Percentiles rank a stretch among this genome's conserved stretches.
Conservation (phyloP, 2,888 invertebrate genomes). For the Marronus borbonicus region DNA sequence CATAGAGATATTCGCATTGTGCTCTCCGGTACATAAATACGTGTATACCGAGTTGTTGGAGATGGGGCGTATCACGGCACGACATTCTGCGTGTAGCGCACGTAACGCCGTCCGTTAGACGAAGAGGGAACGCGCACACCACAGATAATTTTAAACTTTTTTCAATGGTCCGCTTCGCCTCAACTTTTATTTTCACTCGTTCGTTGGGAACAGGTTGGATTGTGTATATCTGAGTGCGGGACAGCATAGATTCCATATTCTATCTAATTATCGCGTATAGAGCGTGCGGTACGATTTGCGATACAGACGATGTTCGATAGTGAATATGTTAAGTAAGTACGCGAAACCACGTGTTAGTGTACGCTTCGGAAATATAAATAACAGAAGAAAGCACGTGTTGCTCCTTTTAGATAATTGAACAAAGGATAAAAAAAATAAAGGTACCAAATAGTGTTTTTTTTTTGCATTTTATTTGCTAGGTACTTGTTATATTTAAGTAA, state of each 20-base stretch:
- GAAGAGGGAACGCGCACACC: slow-evolving; percentile 7
- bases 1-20: not conserved
- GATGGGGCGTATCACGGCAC: slow-evolving; percentile 5
- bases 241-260: not conserved
- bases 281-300: not conserved
- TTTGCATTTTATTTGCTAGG: no score
- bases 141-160: slow-evolving; percentile 37
- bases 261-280: not conserved
- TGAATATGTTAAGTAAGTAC: not conserved
- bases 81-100: not conserved
- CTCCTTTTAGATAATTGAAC: not conserved
- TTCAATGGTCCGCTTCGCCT: slow-evolving; percentile 17
- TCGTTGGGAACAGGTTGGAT: slow-evolving; percentile 17
- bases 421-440: not conserved
- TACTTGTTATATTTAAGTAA: no score
- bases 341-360: slow-evolving; percentile 14
- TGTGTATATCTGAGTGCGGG: not conserved
- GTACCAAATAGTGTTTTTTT: not conserved
- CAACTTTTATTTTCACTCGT: slow-evolving; percentile 23
- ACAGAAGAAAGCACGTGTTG: slow-evolving; percentile 6
- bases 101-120: slow-evolving; percentile 25
- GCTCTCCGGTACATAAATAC: not conserved
- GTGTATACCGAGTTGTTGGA: not conserved
- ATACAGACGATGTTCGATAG: slow-evolving; percentile 6
- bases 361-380: slow-evolving; percentile 13